These are phyloP conservation scores for Trichogramma dendrolimi DNA, from an alignment of 2,888 invertebrate genomes.

Conservation along the genomic window DNA sequence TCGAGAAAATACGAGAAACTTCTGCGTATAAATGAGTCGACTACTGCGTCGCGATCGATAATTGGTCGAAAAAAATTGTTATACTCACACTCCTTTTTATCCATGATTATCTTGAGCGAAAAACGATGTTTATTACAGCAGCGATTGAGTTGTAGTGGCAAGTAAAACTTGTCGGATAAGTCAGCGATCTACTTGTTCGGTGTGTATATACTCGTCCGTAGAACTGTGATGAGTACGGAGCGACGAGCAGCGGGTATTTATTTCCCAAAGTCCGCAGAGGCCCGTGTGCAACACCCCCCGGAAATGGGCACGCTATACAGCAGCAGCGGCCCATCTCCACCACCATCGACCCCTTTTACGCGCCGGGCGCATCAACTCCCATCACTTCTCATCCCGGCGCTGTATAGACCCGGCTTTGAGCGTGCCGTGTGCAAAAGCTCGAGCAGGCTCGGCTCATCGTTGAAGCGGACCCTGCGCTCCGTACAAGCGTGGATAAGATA, in stretches of 20 bases:
- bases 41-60: no score
- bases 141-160: no score
- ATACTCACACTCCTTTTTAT: conserved; percentile 19
- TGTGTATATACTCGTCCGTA: conserved; percentile 1
- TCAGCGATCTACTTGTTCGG: conserved; percentile 22
- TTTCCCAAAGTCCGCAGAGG: not conserved
- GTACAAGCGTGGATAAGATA: no score
- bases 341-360: not conserved
- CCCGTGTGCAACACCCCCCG: conserved; percentile 16
- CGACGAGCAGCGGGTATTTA: conserved; percentile 17
- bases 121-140: not conserved
- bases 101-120: not conserved
- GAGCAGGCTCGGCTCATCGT: no score
- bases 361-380: conserved; percentile 9
- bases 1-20: not conserved
- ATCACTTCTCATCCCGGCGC: not conserved
- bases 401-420: no score
- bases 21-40: not conserved
- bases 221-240: conserved; percentile 9
- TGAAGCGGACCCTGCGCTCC: no score
- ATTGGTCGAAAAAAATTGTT: not conserved
- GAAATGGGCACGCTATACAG: no score
- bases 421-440: conserved; percentile 24
- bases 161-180: conserved; percentile 13
- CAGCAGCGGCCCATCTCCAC: no score